phyloP scores from a whole-genome alignment of 2,888 invertebrate species.

The Andrena trimmerana region DNA sequence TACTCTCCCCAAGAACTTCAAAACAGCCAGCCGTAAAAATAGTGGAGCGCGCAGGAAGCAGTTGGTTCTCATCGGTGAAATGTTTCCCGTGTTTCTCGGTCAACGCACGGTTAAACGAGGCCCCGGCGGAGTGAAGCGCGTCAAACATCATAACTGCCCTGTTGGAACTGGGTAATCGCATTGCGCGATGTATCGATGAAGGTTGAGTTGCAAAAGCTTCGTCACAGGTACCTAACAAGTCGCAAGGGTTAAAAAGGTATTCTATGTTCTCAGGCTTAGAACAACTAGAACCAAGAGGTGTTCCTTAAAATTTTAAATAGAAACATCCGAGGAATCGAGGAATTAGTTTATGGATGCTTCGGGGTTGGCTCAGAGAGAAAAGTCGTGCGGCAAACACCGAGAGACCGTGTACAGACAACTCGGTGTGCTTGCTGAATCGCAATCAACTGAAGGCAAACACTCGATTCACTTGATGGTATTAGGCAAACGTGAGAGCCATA shows the following conservation, averaged over 20 bases:
- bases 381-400: not conserved
- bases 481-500: constrained; percentile 56
- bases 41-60: constrained; percentile 41
- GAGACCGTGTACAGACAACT: not conserved
- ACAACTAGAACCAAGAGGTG: too few species aligned
- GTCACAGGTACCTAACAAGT: not conserved
- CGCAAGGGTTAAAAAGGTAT: too few species aligned
- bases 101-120: constrained; percentile 23
- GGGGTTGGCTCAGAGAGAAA: not conserved
- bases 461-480: constrained; percentile 46
- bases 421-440: constrained; percentile 2
- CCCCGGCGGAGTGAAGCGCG: not conserved
- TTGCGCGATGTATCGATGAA: not conserved
- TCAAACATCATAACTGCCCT: too few species aligned
- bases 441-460: constrained; percentile 50
- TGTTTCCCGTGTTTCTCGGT: constrained; percentile 31
- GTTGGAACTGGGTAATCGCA: not conserved
- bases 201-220: not conserved
- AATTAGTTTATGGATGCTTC: not conserved
- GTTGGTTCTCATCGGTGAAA: constrained; percentile 40
- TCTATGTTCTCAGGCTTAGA: too few species aligned
- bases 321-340: too few species aligned
- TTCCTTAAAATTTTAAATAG: too few species aligned
- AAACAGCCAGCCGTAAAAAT: constrained; percentile 49
- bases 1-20: constrained; percentile 40